These are phyloP conservation scores for Myotis findleyi DNA, from an alignment of 2,797 vertebrate genomes.

Conservation along the genomic window DNA sequence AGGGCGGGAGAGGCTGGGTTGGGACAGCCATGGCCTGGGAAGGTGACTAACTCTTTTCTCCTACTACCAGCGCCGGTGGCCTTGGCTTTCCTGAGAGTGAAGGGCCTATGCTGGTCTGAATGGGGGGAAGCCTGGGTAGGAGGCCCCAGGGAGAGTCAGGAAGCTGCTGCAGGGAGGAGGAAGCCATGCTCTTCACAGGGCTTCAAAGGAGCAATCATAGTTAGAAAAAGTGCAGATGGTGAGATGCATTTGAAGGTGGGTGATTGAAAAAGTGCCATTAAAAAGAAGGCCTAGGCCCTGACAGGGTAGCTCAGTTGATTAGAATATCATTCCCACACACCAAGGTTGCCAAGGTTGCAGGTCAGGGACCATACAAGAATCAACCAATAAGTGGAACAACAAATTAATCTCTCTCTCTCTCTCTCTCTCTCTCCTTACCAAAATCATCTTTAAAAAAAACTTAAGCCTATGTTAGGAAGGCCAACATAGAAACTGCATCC, in stretches of 20 bases:
- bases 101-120: neutral
- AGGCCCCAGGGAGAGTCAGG: neutral
- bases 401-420: neutral
- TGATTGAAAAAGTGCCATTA: neutral
- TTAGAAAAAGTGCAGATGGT: neutral
- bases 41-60: neutral
- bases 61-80: neutral
- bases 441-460: neutral
- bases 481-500: neutral
- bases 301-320: neutral
- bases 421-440: neutral
- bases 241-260: fast-evolving
- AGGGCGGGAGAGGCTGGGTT: neutral
- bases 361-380: neutral
- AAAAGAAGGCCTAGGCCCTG: neutral
- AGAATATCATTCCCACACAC: neutral
- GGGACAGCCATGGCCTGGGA: neutral
- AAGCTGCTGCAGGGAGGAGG: neutral
- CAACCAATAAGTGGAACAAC: neutral
- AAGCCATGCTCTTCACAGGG: neutral
- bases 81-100: neutral
- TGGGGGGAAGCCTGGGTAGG: neutral
- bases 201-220: neutral
- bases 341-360: neutral
- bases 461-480: neutral